phyloP scores from a whole-genome alignment of 2,888 invertebrate species.

The Byasa hedistus region DNA sequence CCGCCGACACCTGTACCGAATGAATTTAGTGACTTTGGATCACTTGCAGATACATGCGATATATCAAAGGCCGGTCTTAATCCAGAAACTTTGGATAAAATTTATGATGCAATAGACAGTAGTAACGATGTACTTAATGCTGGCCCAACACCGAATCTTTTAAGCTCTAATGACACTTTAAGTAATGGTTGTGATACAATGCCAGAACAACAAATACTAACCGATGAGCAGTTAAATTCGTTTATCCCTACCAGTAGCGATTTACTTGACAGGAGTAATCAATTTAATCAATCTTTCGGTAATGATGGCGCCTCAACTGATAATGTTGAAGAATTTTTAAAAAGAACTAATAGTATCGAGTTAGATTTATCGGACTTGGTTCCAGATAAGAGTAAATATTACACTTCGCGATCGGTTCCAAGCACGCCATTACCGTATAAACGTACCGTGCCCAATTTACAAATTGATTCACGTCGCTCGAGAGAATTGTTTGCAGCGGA shows the following conservation, averaged over 20 bases:
- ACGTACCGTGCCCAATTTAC: slow-evolving; percentile 60
- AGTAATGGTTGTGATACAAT: slow-evolving; percentile 66
- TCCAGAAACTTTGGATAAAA: slow-evolving; percentile 83
- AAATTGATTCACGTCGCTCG: slow-evolving; percentile 65
- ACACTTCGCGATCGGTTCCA: slow-evolving; percentile 84
- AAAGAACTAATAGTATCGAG: slow-evolving; percentile 70
- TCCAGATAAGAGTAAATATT: slow-evolving; percentile 66
- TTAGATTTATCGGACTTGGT: slow-evolving; percentile 66
- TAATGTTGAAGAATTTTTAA: slow-evolving; percentile 69
- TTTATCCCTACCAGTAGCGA: slow-evolving; percentile 66
- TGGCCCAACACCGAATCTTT: slow-evolving; percentile 50
- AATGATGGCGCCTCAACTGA: slow-evolving; percentile 52
- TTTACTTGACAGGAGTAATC: slow-evolving; percentile 54
- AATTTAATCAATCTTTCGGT: slow-evolving; percentile 59
- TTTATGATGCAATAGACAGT: slow-evolving; percentile 82
- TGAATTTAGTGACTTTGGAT: slow-evolving; percentile 86
- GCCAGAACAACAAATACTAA: slow-evolving; percentile 61
- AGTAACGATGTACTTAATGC: slow-evolving; percentile 69
- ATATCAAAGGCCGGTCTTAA: slow-evolving; percentile 74
- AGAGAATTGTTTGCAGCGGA: slow-evolving; percentile 60
- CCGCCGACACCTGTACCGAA: slow-evolving; percentile 85
- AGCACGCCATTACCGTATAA: slow-evolving; percentile 82
- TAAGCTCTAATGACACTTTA: slow-evolving; percentile 56
- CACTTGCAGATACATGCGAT: slow-evolving; percentile 80
- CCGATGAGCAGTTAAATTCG: slow-evolving; percentile 63